A percentile compares a stretch with the other conserved stretches of the same genome.
phyloP scores from a whole-genome alignment of 2,888 invertebrate genomes.

The Pharmacophagus antenor region DNA sequence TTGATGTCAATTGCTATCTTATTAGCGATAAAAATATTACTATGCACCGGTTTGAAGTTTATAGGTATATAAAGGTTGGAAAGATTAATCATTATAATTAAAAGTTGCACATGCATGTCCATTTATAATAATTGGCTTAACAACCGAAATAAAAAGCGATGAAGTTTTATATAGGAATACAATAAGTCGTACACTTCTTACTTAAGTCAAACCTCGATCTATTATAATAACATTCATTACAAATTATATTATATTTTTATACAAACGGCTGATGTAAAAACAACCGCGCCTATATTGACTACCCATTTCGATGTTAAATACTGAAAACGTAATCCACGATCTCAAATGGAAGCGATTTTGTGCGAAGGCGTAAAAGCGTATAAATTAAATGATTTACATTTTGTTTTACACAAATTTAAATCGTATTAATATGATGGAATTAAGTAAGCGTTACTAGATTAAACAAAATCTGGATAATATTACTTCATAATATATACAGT shows the following conservation, averaged over 20 bases:
- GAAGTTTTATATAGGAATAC: too few species aligned
- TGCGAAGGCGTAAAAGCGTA: constrained; percentile 45
- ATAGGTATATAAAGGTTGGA: too few species aligned
- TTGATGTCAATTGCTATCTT: too few species aligned
- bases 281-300: not conserved
- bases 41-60: too few species aligned
- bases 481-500: constrained; percentile 1
- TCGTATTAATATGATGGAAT: constrained; percentile 37
- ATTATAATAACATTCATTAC: not conserved
- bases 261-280: not conserved
- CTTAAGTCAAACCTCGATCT: not conserved
- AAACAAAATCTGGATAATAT: constrained; percentile 32
- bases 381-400: constrained; percentile 43
- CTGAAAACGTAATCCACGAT: constrained; percentile 23
- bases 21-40: too few species aligned
- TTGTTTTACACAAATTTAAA: constrained; percentile 39
- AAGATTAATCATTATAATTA: too few species aligned
- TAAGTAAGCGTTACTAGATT: constrained; percentile 30
- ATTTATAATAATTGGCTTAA: too few species aligned
- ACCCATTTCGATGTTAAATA: constrained; percentile 22
- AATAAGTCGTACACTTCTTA: not conserved
- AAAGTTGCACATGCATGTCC: too few species aligned
- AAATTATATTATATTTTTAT: constrained; percentile 1
- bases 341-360: constrained; percentile 38
- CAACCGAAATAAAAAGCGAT: too few species aligned